phyloP scores from a whole-genome alignment of 2,888 invertebrate genomes.

The Chymomyza amoena region DNA sequence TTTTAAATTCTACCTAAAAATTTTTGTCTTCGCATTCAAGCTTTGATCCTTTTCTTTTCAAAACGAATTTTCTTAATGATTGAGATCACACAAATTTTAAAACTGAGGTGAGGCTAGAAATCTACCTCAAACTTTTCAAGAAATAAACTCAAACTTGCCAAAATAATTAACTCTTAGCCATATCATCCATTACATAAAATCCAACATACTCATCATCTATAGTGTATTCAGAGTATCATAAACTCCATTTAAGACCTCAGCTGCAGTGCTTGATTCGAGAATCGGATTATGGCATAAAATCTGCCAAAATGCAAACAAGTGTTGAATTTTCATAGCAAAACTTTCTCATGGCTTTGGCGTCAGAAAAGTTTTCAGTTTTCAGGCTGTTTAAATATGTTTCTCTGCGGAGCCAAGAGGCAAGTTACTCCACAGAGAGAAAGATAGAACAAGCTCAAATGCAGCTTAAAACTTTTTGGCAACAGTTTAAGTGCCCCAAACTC shows the following conservation, averaged over 20 bases:
- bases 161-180: no score
- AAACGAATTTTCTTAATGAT: no score
- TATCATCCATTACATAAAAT: not conserved
- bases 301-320: constrained; percentile 42
- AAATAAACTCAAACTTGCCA: no score
- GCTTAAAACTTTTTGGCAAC: constrained; percentile 71
- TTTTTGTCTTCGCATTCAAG: no score
- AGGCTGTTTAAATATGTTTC: not conserved
- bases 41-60: no score
- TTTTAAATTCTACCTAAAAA: no score
- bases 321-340: constrained; percentile 35
- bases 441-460: constrained; percentile 49
- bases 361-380: not conserved
- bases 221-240: not conserved
- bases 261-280: not conserved
- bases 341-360: constrained; percentile 10
- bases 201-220: not conserved
- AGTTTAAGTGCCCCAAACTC: constrained; percentile 35
- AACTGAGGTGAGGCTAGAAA: no score
- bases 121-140: no score
- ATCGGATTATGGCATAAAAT: constrained; percentile 51
- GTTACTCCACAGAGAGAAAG: constrained; percentile 18
- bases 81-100: no score
- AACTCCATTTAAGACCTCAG: not conserved
- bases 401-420: constrained; percentile 26